Evolutionary conservation across 2,888 invertebrate species (phyloP), one percentile per base, ranked within the genome.

Genomic region (Apeira syringaria): DNA sequence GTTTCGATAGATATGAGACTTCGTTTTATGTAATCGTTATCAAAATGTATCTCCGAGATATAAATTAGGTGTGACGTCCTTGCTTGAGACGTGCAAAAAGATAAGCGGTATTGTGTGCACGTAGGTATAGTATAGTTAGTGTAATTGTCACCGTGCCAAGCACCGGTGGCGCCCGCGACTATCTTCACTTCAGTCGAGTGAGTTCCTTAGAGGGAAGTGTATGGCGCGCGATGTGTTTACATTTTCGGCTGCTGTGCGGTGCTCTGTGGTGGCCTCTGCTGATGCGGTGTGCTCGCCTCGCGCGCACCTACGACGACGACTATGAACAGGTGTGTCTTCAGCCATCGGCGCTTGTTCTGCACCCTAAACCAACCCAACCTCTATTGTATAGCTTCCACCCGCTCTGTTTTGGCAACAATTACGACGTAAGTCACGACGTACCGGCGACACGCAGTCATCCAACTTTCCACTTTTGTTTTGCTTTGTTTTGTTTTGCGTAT

Each of bases 171-270:
- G 81, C 70, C 69, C 80, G 82, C 80, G 68, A 68, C 80, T 81
- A 79, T 79, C 73, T 84, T 87, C 87, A 88, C 73, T 84, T 87
- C 87, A 88, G 88, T 87, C 76, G 79, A 80, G 83, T 80, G 82
- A 68, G 82, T 72, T 77, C 84, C 80, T 82, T 84, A 82, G 88
- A 66, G 80, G 79, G 86, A 80, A 80, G 87, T 86, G 87, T 85
- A 83, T 86, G 86, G 86, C 83, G 80, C 80, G 82, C 77, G 72
- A 89, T 89, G 89, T 89, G 89, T 79, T 82, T 88, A 60, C 86
- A 88, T 74, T 76, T 89, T 69, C 87, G 88, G 59, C 81, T 89
- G 75, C 74, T 89, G 68, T 89, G 89, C 76, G 89, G 80, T 60
- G 89, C 88, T 72, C 83, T 89, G 56, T 88, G 89, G 82, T 88